Conservation (phyloP, 2,888 invertebrate species). For the Molanna angustata region DNA sequence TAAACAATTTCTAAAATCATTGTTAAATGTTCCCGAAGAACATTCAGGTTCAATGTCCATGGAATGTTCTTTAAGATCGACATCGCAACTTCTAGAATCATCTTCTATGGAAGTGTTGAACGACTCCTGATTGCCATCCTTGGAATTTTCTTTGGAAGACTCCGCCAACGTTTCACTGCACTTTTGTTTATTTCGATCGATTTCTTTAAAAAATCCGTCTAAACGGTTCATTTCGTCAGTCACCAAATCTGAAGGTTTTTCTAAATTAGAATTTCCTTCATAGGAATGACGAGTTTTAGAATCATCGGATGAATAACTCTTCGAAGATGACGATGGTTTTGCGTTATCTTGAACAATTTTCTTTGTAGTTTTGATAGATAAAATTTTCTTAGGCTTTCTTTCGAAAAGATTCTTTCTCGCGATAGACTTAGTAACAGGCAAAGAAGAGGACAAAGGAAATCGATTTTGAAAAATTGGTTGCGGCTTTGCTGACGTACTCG, state of each 20-base stretch:
- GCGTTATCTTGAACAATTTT: conserved; percentile 34
- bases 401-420: conserved; percentile 42
- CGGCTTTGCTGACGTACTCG: conserved; percentile 5
- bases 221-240: conserved; percentile 1
- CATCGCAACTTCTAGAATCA: conserved; percentile 40
- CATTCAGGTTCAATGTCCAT: conserved; percentile 46
- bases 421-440: neutral
- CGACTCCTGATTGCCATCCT: neutral
- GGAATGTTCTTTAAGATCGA: conserved; percentile 46
- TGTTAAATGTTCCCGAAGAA: conserved; percentile 37
- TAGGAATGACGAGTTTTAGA: neutral
- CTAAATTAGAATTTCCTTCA: too few species aligned
- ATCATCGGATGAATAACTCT: neutral
- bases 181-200: conserved; percentile 14
- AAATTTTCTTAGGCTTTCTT: conserved; percentile 49
- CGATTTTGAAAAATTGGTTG: conserved; percentile 1
- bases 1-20: conserved; percentile 36
- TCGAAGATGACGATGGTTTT: conserved; percentile 10
- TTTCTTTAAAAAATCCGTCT: conserved; percentile 19
- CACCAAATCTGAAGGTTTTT: neutral
- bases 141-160: conserved; percentile 3
- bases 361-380: conserved; percentile 48
- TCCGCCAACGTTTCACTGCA: neutral
- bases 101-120: conserved; percentile 39
- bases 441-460: neutral